phyloP scores from a whole-genome alignment of 2,797 vertebrate genomes.

The Hemibagrus guttatus region DNA sequence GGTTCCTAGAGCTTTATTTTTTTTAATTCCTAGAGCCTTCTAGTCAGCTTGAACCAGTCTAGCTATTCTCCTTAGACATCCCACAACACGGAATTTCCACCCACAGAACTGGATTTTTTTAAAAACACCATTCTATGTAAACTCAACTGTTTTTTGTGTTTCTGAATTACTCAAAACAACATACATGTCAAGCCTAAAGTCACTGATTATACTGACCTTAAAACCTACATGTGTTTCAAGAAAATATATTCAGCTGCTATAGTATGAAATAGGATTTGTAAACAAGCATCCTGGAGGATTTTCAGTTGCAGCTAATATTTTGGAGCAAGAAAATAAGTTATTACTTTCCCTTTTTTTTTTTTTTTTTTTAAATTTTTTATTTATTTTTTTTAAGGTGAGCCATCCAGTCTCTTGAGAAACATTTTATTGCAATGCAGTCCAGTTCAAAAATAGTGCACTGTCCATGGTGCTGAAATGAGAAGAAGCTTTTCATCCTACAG shows the following conservation, averaged over 20 bases:
- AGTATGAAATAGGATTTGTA: not conserved
- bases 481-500: too few relatives aligned
- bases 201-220: not conserved
- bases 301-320: not conserved
- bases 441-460: not conserved
- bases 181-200: not conserved
- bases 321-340: not conserved
- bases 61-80: too few relatives aligned
- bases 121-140: too few relatives aligned
- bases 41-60: not conserved
- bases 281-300: not conserved
- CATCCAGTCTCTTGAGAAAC: not conserved
- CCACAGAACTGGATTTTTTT: not conserved
- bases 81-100: not conserved
- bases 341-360: too few relatives aligned
- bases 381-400: not conserved
- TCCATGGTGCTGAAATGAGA: constrained; percentile 9
- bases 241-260: not conserved
- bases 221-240: not conserved
- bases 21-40: not conserved
- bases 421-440: not conserved
- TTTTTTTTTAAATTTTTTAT: too few relatives aligned
- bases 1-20: not conserved
- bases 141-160: not conserved
- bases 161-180: not conserved